These are phyloP conservation scores for Montipora capitata DNA, from an alignment of 92 coral and sea anemone genomes.

Conservation along the genomic window DNA sequence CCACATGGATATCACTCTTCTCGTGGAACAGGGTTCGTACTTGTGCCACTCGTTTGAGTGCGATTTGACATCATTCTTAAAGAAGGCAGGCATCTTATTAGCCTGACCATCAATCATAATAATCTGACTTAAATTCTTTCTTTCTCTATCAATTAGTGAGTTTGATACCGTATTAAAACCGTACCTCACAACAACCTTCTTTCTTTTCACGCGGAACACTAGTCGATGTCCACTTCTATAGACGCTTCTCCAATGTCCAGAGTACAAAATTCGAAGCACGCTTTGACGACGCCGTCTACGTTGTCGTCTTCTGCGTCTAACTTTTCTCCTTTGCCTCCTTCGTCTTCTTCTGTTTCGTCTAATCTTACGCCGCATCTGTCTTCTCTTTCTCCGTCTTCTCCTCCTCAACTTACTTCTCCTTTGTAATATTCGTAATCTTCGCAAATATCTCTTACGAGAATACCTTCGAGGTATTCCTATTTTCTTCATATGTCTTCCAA, in stretches of 20 bases:
- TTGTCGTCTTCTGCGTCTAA: slow-evolving; percentile 9
- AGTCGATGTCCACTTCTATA: neutral
- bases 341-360: slow-evolving; percentile 14
- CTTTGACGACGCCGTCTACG: slow-evolving; percentile 22
- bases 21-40: too few relatives aligned
- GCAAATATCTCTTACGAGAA: slow-evolving; percentile 4
- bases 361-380: slow-evolving; percentile 1
- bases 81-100: too few relatives aligned
- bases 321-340: slow-evolving; percentile 14
- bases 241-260: slow-evolving; percentile 10
- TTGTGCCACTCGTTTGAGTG: too few relatives aligned
- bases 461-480: neutral
- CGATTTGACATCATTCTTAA: too few relatives aligned
- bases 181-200: slow-evolving; percentile 20
- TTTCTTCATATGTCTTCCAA: neutral
- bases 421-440: neutral
- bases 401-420: slow-evolving; percentile 23
- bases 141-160: too few relatives aligned
- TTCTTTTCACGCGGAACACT: neutral
- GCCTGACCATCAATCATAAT: too few relatives aligned
- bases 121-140: too few relatives aligned
- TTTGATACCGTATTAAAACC: neutral
- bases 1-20: too few relatives aligned
- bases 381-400: slow-evolving; percentile 1
- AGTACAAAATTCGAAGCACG: slow-evolving; percentile 26